phyloP scores from a whole-genome alignment of 2,113 vertebrate genomes.

The Eublepharis macularius region DNA sequence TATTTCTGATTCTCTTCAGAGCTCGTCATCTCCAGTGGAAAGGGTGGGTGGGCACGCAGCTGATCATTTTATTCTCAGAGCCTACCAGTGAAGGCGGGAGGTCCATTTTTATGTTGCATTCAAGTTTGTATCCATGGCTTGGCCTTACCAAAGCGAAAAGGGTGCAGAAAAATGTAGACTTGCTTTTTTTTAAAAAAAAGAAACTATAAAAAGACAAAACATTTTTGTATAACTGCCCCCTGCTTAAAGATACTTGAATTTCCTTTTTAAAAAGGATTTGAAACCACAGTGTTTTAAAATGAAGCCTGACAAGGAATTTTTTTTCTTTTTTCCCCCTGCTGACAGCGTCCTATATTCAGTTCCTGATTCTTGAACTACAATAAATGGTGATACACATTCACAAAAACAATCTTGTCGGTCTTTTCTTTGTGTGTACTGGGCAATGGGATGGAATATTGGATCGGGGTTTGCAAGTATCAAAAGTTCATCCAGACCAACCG shows the following conservation, averaged over 20 bases:
- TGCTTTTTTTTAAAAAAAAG: constrained; percentile 63
- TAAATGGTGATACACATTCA: constrained; percentile 90
- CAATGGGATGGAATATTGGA: background rate
- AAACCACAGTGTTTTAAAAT: constrained; percentile 82
- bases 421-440: background rate
- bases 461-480: background rate
- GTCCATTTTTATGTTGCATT: constrained; percentile 60
- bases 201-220: constrained; percentile 43
- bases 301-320: constrained; percentile 65
- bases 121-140: constrained; percentile 75
- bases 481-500: too few relatives aligned
- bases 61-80: constrained; percentile 52
- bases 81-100: constrained; percentile 61
- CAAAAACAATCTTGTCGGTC: constrained; percentile 53
- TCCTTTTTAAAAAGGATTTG: constrained; percentile 79
- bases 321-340: constrained; percentile 62
- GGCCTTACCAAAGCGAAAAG: constrained; percentile 81
- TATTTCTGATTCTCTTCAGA: constrained; percentile 54
- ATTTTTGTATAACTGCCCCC: constrained; percentile 79
- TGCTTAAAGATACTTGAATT: constrained; percentile 77
- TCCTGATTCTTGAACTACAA: constrained; percentile 92
- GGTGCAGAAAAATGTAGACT: constrained; percentile 69
- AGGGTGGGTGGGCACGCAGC: background rate
- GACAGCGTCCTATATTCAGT: constrained; percentile 77
- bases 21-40: constrained; percentile 41